These are phyloP conservation scores for Nipponia nippon DNA, from an alignment of 2,113 vertebrate species.

Conservation along the genomic window DNA sequence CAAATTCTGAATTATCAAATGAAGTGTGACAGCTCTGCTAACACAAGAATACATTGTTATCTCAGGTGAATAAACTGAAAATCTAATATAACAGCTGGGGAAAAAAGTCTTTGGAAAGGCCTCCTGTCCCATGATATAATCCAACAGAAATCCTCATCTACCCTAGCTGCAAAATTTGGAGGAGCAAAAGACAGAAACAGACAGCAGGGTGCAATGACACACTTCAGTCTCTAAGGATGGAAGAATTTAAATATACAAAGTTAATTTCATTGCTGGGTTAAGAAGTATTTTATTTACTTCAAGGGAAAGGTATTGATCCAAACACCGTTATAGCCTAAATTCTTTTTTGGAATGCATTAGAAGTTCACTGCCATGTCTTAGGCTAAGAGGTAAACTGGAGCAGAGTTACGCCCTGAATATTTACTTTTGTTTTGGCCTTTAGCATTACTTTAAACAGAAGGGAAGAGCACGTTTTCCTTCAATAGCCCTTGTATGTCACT, in stretches of 20 bases:
- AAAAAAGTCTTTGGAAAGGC: not conserved
- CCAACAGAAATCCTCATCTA: not conserved
- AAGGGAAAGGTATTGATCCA: not conserved
- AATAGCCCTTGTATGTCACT: not conserved
- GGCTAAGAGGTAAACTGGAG: not conserved
- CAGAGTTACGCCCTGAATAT: not conserved
- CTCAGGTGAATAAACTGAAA: slow-evolving; percentile 47
- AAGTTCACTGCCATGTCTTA: not conserved
- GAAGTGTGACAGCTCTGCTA: slow-evolving; percentile 40
- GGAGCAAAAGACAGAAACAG: not conserved
- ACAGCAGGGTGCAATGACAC: not conserved
- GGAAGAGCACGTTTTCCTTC: not conserved
- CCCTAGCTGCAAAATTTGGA: not conserved
- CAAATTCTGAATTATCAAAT: slow-evolving; percentile 40
- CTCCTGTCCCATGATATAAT: not conserved
- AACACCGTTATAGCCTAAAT: not conserved
- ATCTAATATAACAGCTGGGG: not conserved
- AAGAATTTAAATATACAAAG: not conserved
- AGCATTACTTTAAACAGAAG: not conserved
- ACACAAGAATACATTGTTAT: not conserved
- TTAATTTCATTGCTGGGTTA: not conserved
- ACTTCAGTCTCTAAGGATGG: not conserved
- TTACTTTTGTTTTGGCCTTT: not conserved
- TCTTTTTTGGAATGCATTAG: accelerated
- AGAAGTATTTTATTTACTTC: not conserved